Conservation (phyloP, 1,140 invertebrate genomes). For the Drosophila chauvacae region DNA sequence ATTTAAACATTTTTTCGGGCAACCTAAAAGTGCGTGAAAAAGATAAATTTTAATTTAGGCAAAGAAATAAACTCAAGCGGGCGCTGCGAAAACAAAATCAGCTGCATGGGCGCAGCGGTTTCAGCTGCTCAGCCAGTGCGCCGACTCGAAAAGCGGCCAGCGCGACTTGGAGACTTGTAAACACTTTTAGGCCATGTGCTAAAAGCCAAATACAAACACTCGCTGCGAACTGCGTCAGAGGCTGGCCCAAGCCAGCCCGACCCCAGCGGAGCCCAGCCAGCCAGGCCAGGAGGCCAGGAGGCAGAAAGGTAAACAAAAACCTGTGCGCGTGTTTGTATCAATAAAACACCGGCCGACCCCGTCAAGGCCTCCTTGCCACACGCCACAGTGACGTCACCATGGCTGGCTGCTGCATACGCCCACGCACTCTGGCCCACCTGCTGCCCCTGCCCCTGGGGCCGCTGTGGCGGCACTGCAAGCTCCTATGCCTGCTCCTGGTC, state of each 20-base stretch:
- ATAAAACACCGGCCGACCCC: conserved; percentile 74
- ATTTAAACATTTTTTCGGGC: conserved; percentile 3
- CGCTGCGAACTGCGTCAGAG: conserved; percentile 50
- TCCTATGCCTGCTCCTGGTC: conserved; percentile 67
- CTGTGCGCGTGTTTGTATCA: conserved; percentile 79
- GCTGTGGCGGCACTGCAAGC: conserved; percentile 71
- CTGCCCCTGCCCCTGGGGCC: conserved; percentile 4
- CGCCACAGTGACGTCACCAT: conserved; percentile 65
- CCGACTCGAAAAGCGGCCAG: conserved; percentile 31
- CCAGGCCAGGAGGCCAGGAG: conserved; percentile 19
- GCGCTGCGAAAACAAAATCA: conserved; percentile 46
- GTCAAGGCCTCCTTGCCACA: conserved; percentile 36
- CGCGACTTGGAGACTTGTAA: conserved; percentile 56
- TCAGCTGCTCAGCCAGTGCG: conserved; percentile 35
- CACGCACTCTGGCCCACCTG: conserved; percentile 53
- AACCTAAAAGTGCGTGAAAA: not conserved
- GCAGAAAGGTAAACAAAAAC: conserved; percentile 79
- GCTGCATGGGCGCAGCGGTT: conserved; percentile 51
- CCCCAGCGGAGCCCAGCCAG: conserved; percentile 5
- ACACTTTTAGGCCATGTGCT: conserved; percentile 58
- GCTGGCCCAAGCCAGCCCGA: conserved; percentile 1
- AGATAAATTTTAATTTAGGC: not conserved
- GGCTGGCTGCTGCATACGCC: conserved; percentile 56
- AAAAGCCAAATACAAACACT: conserved; percentile 33
- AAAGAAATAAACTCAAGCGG: not conserved